These are phyloP conservation scores for Acutogordius australiensis DNA, from an alignment of 2,888 invertebrate genomes.

Conservation along the genomic window DNA sequence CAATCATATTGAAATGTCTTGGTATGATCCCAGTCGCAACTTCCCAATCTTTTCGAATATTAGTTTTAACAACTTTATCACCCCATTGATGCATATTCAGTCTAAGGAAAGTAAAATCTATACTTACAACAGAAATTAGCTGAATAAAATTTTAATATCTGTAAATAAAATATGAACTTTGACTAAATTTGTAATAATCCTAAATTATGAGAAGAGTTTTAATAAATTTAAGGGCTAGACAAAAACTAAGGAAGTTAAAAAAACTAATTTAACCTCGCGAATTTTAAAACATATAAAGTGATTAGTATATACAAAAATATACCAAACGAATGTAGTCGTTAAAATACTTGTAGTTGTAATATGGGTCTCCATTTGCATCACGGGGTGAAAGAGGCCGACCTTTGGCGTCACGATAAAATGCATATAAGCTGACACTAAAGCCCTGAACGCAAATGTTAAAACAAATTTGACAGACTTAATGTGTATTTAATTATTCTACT, in stretches of 20 bases:
- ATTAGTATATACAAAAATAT: too few species aligned
- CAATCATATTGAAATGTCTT: not conserved
- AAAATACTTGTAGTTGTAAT: slow-evolving; percentile 14
- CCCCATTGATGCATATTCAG: slow-evolving; percentile 9
- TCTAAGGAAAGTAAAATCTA: not conserved
- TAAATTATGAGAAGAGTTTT: too few species aligned
- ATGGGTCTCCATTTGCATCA: slow-evolving; percentile 14
- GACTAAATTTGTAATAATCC: too few species aligned
- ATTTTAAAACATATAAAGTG: too few species aligned
- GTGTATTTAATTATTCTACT: slow-evolving; percentile 8
- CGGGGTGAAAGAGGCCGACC: slow-evolving; percentile 38
- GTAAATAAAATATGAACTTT: too few species aligned
- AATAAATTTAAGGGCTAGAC: too few species aligned
- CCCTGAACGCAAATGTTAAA: slow-evolving; percentile 28
- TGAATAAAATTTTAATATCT: too few species aligned
- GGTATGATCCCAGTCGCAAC: not conserved
- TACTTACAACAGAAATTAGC: too few species aligned
- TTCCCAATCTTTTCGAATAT: not conserved
- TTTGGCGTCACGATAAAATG: slow-evolving; percentile 65
- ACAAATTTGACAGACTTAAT: not conserved
- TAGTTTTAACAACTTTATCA: not conserved
- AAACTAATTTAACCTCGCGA: too few species aligned
- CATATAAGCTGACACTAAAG: slow-evolving; percentile 79
- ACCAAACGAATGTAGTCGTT: too few species aligned
- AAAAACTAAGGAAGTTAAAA: too few species aligned